A percentile compares a stretch with the other conserved stretches of the same genome.
Evolutionary conservation across 2,113 vertebrate genomes (phyloP).

Genomic region (Neoarius graeffei): DNA sequence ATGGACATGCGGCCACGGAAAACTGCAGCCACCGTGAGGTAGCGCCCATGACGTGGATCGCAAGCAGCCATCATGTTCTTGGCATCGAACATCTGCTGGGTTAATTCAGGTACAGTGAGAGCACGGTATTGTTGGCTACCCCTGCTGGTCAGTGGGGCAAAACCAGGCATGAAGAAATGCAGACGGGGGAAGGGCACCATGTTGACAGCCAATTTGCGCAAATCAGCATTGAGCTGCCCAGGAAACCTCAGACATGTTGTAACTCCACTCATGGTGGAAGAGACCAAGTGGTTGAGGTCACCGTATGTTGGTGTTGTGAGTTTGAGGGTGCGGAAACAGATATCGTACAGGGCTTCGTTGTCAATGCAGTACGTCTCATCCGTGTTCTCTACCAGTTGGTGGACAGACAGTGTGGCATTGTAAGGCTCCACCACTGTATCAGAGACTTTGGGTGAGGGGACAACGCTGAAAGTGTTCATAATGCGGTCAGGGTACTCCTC

Average conservation of each 20-base stretch:
- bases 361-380: constrained; percentile 72
- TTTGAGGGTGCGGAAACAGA: constrained; percentile 82
- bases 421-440: too few relatives aligned
- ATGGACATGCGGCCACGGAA: constrained; percentile 80
- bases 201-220: constrained; percentile 58
- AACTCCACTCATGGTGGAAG: constrained; percentile 56
- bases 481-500: too few relatives aligned
- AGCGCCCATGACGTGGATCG: constrained; percentile 79
- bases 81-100: constrained; percentile 82
- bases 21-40: constrained; percentile 76
- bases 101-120: constrained; percentile 78
- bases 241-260: constrained; percentile 58
- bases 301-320: constrained; percentile 79
- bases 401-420: too few relatives aligned
- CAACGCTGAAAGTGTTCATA: too few relatives aligned
- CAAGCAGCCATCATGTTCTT: constrained; percentile 85
- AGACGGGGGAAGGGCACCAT: constrained; percentile 74
- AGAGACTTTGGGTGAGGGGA: too few relatives aligned
- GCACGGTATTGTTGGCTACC: constrained; percentile 82
- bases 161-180: constrained; percentile 83
- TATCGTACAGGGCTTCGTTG: constrained; percentile 81
- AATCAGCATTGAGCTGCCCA: constrained; percentile 58
- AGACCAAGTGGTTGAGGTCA: constrained; percentile 59
- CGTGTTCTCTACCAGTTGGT: constrained; percentile 50
- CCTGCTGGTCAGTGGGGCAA: constrained; percentile 78